Evolutionary conservation across 1,140 invertebrate species (phyloP).

Genomic region (Nasonia giraulti): DNA sequence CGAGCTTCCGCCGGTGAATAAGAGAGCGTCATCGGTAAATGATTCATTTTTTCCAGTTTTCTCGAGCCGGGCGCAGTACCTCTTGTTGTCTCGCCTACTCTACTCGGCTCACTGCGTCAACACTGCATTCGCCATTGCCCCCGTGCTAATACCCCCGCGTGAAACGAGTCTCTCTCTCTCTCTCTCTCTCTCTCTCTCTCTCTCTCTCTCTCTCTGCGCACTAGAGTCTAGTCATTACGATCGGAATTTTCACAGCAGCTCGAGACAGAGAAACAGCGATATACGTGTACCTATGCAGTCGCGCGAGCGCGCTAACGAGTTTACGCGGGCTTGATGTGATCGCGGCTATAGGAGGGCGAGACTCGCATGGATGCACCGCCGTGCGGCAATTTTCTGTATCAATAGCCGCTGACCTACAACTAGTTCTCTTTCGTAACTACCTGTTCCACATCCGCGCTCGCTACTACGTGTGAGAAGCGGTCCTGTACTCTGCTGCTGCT

Average conservation of each 20-base stretch:
- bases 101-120: neutral
- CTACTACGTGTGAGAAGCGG: neutral
- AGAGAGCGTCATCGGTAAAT: neutral
- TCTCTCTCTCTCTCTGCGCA: neutral
- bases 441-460: constrained; percentile 9
- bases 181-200: neutral
- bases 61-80: neutral
- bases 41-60: constrained; percentile 17
- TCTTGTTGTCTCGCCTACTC: neutral
- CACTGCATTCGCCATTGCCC: neutral
- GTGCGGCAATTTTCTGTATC: constrained; percentile 27
- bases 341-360: neutral
- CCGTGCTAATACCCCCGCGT: too few species aligned
- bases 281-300: neutral
- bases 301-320: constrained; percentile 3
- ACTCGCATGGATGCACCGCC: constrained; percentile 11
- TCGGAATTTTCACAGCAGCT: neutral
- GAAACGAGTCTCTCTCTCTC: neutral
- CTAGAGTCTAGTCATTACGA: neutral
- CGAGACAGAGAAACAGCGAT: neutral
- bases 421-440: constrained; percentile 27
- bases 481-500: neutral
- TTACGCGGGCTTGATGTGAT: constrained; percentile 22
- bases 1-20: too few species aligned
- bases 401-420: constrained; percentile 20